Conservation (phyloP, 2,888 invertebrate genomes). For the Ferrisia virgata region DNA sequence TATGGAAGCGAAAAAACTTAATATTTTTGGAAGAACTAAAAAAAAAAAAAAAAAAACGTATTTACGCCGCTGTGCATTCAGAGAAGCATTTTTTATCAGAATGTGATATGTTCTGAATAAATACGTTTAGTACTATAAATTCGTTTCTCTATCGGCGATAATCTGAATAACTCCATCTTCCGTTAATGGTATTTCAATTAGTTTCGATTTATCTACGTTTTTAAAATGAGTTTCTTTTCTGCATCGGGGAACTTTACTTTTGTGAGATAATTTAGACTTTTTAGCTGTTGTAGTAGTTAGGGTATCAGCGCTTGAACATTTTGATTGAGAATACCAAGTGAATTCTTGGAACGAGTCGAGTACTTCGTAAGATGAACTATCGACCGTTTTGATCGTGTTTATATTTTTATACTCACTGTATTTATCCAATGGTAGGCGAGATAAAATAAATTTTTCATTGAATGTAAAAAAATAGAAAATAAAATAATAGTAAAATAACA, state of each 20-base stretch:
- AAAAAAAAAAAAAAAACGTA: too few species aligned
- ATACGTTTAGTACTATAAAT: not conserved
- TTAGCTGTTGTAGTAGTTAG: not conserved
- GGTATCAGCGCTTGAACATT: conserved; percentile 25
- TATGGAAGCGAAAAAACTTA: not conserved
- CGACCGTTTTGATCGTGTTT: not conserved
- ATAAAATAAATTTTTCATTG: not conserved
- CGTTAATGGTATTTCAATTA: conserved; percentile 34
- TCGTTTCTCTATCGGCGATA: conserved; percentile 37
- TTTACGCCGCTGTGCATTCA: not conserved
- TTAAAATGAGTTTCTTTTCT: conserved; percentile 29
- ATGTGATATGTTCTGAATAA: conserved; percentile 6
- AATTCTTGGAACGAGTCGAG: conserved; percentile 37
- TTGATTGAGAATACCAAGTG: not conserved
- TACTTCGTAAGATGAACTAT: conserved; percentile 21
- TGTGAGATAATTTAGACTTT: conserved; percentile 28
- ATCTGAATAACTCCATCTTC: conserved; percentile 39
- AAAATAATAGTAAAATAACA: not conserved
- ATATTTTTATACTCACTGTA: conserved; percentile 39
- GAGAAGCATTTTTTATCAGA: not conserved
- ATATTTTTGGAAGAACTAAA: not conserved
- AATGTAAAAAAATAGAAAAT: not conserved
- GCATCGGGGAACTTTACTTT: not conserved
- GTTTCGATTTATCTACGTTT: conserved; percentile 37
- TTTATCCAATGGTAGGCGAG: not conserved